Evolutionary conservation across 2,113 vertebrate species (phyloP).

Genomic region (Benitochromis conjunctus): DNA sequence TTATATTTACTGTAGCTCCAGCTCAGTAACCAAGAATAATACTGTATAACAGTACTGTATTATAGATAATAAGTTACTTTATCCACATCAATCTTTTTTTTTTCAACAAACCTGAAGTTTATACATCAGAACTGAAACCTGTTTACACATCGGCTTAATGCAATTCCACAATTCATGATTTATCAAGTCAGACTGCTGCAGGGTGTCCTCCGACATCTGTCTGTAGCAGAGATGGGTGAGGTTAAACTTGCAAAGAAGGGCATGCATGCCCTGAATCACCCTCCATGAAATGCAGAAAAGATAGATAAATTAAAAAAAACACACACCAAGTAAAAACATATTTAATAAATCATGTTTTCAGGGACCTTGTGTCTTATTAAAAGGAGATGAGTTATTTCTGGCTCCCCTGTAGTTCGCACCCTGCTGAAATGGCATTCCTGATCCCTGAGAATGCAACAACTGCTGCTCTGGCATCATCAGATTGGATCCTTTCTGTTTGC

Average conservation of each 20-base stretch:
- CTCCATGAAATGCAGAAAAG: neutral
- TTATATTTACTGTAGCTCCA: neutral
- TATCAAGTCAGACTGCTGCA: neutral
- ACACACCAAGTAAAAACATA: neutral
- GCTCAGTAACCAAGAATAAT: neutral
- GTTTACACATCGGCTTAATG: neutral
- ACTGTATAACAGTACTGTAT: neutral
- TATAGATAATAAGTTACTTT: neutral
- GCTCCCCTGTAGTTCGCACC: neutral
- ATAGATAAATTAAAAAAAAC: neutral
- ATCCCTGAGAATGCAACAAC: neutral
- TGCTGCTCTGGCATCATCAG: neutral
- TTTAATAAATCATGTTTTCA: neutral
- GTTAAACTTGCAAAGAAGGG: neutral
- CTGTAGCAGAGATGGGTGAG: neutral
- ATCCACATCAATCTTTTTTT: neutral
- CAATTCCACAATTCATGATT: neutral
- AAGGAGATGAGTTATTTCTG: accelerated
- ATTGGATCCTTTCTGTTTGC: neutral
- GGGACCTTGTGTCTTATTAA: neutral
- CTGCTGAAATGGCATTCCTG: neutral
- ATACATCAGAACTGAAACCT: neutral
- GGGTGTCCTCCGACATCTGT: neutral
- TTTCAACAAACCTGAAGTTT: neutral
- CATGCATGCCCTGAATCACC: neutral